A percentile compares a stretch with the other conserved stretches of the same genome.
These are phyloP conservation scores for Ophiodon elongatus DNA, from an alignment of 2,113 vertebrate genomes.

Conservation along the genomic window DNA sequence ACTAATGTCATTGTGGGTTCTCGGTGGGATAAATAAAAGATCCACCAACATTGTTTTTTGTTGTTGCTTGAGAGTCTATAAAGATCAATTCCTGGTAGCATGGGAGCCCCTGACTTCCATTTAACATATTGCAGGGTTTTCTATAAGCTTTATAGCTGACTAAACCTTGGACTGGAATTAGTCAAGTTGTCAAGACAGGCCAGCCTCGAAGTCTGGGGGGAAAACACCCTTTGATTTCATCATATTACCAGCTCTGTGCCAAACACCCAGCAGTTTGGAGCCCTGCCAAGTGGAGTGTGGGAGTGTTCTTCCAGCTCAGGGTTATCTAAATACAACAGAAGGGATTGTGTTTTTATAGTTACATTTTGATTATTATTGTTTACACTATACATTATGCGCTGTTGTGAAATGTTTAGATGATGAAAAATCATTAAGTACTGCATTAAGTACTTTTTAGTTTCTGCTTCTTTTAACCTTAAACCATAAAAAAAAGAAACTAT, in stretches of 20 bases:
- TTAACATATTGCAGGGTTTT: slow-evolving; percentile 32
- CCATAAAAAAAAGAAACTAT: no score
- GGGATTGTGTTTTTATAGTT: slow-evolving; percentile 13
- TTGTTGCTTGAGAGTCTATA: not conserved
- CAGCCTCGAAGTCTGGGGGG: slow-evolving; percentile 39
- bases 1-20: not conserved
- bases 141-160: slow-evolving; percentile 45
- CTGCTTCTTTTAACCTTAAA: no score
- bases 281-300: slow-evolving; percentile 55
- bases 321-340: slow-evolving; percentile 35
- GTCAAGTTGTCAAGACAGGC: slow-evolving; percentile 56
- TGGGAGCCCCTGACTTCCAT: slow-evolving; percentile 25
- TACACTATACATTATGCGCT: no score
- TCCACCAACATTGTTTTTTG: slow-evolving; percentile 2
- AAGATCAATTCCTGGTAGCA: slow-evolving; percentile 24
- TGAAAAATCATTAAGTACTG: not conserved
- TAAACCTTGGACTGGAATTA: slow-evolving; percentile 64
- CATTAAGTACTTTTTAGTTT: not conserved
- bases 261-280: slow-evolving; percentile 60
- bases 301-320: slow-evolving; percentile 39
- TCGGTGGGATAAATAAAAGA: not conserved
- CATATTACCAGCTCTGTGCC: slow-evolving; percentile 64
- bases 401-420: not conserved
- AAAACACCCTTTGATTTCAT: slow-evolving; percentile 64
- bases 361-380: not conserved